Base-by-base conservation (phyloP, 2,113 vertebrate species). In the Dascyllus trimaculatus region DNA sequence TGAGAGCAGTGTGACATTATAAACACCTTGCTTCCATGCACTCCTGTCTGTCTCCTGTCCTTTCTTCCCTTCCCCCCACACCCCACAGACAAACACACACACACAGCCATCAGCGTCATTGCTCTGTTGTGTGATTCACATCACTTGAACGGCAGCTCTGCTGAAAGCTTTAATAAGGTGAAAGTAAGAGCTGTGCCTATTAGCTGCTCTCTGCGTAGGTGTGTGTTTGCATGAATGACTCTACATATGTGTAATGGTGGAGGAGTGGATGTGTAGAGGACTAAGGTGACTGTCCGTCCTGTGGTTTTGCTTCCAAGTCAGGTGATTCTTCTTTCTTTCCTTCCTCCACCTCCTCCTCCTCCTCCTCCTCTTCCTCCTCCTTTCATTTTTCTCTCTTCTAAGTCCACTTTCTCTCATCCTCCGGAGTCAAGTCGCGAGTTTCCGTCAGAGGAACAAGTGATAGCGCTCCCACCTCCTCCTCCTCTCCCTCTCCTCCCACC, bases 381-480 rank as follows among this genome's bases (percentile, higher is more conserved):
- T 64, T 48, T 51, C 48, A 21, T 46, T 38, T 17, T 67, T 49
- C 65, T 71, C 52, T 77, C 56, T 66, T 67, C 65, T 75, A 58
- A 35, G 54, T 65, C 64, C 38, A 54, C 46, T 85, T 82, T 82
- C 84, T 81, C 86, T 89, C 86, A 89, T 86, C 87, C 89, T 91
- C 84, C 57, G 52, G 80, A 92, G 90, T 93, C 86, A 89, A 90
- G 81, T 86, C 60, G 73, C 75, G 85, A 92, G 85, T 94, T 94
- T 89, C 91, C 80, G 76, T 91, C 88, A 89, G 82, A 90, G 91
- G 87, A 94, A 90, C 91, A 92, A 93, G 90, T 92, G 91, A 93
- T 86, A 77, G 26, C n/a, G n/a, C 85, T 91, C 79, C 80, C 86
- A 78, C 85, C 76, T 80, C 86, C 73, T 79, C 86, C 84, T 63